Evolutionary conservation across 2,888 invertebrate genomes (phyloP).

Genomic region (Trichopria drosophilae): DNA sequence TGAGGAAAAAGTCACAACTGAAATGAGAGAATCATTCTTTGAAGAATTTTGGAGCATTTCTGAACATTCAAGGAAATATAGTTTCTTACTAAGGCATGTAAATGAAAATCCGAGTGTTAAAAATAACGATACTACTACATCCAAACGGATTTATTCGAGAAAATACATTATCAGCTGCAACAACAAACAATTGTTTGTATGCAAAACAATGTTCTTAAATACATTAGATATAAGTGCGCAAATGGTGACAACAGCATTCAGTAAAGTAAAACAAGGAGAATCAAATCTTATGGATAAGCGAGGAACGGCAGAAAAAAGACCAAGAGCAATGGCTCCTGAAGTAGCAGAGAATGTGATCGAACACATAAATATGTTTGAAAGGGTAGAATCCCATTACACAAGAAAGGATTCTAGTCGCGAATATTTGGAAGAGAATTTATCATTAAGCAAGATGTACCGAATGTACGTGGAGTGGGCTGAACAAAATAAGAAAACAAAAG

Average conservation of each 20-base stretch:
- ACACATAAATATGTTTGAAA: constrained; percentile 16
- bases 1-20: too few relatives aligned
- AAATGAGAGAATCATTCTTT: too few relatives aligned
- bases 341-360: constrained; percentile 3
- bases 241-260: background rate
- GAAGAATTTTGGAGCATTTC: too few relatives aligned
- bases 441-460: constrained; percentile 12
- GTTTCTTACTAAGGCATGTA: too few relatives aligned
- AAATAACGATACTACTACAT: too few relatives aligned
- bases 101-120: too few relatives aligned
- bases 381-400: constrained; percentile 21
- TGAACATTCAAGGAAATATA: too few relatives aligned
- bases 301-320: constrained; percentile 5
- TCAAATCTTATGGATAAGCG: background rate
- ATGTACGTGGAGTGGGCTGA: constrained; percentile 13
- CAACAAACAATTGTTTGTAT: too few relatives aligned
- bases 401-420: constrained; percentile 17
- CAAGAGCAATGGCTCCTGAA: background rate
- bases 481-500: background rate
- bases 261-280: background rate
- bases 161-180: too few relatives aligned
- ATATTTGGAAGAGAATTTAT: constrained; percentile 17
- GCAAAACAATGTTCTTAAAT: too few relatives aligned
- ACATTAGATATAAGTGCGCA: background rate
- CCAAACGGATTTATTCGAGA: too few relatives aligned